Percentiles rank a stretch among this genome's conserved stretches.
Conservation (phyloP, 2,888 invertebrate genomes). For the Hecatera dysodea region DNA sequence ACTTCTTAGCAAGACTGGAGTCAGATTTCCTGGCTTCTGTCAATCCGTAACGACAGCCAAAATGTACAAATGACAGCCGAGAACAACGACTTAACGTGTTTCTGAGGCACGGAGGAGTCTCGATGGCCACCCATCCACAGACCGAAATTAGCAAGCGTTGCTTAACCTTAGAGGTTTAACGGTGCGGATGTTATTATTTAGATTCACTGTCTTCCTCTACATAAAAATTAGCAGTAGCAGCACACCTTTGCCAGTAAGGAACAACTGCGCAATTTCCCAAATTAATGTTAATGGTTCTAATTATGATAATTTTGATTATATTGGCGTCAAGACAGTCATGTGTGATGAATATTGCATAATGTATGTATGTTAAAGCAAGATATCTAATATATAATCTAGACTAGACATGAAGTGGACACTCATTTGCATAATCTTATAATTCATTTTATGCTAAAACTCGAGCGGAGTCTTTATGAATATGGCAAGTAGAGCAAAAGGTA, state of each 20-base stretch:
- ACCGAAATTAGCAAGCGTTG: too few relatives aligned
- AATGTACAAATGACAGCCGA: too few relatives aligned
- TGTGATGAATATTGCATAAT: not conserved
- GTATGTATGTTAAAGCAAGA: too few relatives aligned
- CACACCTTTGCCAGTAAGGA: not conserved
- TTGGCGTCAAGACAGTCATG: not conserved
- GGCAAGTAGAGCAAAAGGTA: constrained; percentile 25
- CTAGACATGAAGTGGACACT: constrained; percentile 10
- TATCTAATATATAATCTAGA: too few relatives aligned
- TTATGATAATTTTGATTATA: not conserved
- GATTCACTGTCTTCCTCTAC: not conserved
- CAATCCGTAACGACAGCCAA: too few relatives aligned
- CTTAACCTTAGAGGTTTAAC: too few relatives aligned
- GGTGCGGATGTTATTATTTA: too few relatives aligned
- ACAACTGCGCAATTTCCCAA: not conserved
- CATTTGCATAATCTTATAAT: constrained; percentile 39
- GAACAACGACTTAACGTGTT: too few relatives aligned
- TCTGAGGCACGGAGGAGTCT: too few relatives aligned
- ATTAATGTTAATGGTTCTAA: not conserved
- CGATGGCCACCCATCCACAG: too few relatives aligned
- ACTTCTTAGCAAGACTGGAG: too few relatives aligned
- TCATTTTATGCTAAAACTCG: constrained; percentile 22
- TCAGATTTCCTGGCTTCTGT: too few relatives aligned
- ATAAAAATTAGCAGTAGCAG: not conserved
- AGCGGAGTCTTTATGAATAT: constrained; percentile 30